Conservation (phyloP, 1,140 invertebrate species). For the Meloidogyne hapla region DNA sequence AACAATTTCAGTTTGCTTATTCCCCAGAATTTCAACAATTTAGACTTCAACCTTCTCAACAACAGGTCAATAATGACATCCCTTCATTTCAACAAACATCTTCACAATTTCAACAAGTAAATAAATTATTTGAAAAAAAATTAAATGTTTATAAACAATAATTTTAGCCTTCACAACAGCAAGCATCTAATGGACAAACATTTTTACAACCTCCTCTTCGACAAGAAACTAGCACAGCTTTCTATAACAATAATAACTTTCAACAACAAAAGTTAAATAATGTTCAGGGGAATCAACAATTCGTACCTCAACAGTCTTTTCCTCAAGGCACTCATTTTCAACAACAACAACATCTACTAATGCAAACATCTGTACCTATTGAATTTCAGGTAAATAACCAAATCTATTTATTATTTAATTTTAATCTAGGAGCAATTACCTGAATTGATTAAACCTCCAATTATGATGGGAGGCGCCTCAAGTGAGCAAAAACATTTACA, state of each 20-base stretch:
- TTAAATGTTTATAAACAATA: neutral
- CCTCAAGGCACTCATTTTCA: neutral
- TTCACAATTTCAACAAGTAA: neutral
- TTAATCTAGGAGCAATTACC: neutral
- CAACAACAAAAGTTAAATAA: neutral
- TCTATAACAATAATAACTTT: neutral
- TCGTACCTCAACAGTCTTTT: neutral
- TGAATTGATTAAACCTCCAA: neutral
- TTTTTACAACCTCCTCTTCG: neutral
- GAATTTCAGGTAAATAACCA: neutral
- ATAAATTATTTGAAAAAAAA: neutral
- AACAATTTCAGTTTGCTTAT: neutral
- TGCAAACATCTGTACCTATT: neutral
- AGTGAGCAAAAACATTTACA: neutral
- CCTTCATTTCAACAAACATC: neutral
- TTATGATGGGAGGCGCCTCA: neutral
- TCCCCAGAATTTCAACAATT: neutral
- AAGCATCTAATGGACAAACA: neutral
- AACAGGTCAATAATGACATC: neutral
- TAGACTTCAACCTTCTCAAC: neutral
- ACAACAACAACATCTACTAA: neutral
- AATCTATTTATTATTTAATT: neutral
- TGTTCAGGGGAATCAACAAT: neutral
- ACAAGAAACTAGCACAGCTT: neutral
- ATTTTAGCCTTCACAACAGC: neutral